These are phyloP conservation scores for Antitype chi DNA, from an alignment of 2,888 invertebrate species.

Conservation along the genomic window DNA sequence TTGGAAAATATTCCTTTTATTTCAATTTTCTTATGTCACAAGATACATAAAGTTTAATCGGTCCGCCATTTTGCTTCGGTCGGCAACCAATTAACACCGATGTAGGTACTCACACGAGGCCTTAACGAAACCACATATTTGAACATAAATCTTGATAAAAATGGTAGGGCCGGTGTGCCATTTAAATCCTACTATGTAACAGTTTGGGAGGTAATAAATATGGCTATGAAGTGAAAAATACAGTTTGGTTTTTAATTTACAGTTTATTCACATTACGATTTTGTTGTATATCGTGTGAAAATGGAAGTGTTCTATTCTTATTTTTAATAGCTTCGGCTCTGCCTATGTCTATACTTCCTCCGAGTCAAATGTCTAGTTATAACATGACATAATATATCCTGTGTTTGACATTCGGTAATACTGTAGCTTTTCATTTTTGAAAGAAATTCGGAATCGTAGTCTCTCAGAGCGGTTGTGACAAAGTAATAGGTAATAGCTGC, in stretches of 20 bases:
- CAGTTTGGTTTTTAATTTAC: not conserved
- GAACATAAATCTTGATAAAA: constrained; percentile 27
- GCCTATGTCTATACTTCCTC: too few relatives aligned
- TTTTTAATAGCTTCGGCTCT: too few relatives aligned
- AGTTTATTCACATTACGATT: not conserved
- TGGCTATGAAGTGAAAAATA: not conserved
- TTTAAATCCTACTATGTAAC: constrained; percentile 24
- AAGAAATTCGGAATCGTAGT: too few relatives aligned
- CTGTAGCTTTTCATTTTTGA: too few relatives aligned
- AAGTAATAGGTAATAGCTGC: too few relatives aligned
- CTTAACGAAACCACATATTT: constrained; percentile 12
- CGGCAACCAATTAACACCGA: constrained; percentile 33
- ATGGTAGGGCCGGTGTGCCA: constrained; percentile 3
- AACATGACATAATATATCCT: too few relatives aligned
- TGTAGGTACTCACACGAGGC: not conserved
- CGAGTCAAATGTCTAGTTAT: too few relatives aligned
- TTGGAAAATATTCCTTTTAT: too few relatives aligned
- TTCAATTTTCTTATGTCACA: not conserved
- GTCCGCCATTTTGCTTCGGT: constrained; percentile 27
- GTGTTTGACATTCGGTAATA: too few relatives aligned
- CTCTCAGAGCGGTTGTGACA: too few relatives aligned
- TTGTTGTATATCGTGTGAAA: not conserved
- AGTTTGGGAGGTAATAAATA: not conserved
- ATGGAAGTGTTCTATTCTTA: too few relatives aligned
- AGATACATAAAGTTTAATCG: not conserved